These are phyloP conservation scores for Drosophila ironensis DNA, from an alignment of 1,140 invertebrate genomes.

Conservation along the genomic window DNA sequence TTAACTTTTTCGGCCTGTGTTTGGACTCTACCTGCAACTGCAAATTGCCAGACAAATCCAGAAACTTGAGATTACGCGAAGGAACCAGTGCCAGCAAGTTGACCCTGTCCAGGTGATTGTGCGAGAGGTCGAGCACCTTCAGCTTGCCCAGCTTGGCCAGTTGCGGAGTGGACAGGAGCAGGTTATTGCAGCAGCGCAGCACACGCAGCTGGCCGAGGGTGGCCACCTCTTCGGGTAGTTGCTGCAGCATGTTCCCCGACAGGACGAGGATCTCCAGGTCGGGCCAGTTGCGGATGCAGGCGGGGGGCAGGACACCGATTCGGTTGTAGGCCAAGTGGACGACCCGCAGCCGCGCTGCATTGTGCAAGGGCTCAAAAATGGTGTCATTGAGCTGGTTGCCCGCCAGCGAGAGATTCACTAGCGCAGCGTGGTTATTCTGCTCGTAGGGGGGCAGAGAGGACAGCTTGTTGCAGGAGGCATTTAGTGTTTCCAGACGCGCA, in stretches of 20 bases:
- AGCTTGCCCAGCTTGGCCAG: conserved; percentile 88
- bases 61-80: conserved; percentile 89
- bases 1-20: too few species aligned
- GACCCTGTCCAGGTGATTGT: conserved; percentile 91
- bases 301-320: conserved; percentile 88
- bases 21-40: conserved; percentile 86
- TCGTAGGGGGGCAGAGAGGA: conserved; percentile 85
- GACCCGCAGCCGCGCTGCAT: conserved; percentile 86
- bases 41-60: conserved; percentile 92
- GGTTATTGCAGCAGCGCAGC: conserved; percentile 91
- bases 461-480: conserved; percentile 90
- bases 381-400: conserved; percentile 90
- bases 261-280: conserved; percentile 91
- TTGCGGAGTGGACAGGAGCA: conserved; percentile 88
- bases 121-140: conserved; percentile 91
- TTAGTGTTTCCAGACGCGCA: conserved; percentile 87
- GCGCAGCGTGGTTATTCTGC: conserved; percentile 84
- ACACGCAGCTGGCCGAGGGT: conserved; percentile 88
- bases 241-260: conserved; percentile 90
- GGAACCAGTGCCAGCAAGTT: conserved; percentile 89
- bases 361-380: conserved; percentile 86
- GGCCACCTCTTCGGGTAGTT: conserved; percentile 89
- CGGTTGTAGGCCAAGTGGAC: conserved; percentile 91
- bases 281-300: conserved; percentile 88
- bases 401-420: conserved; percentile 89